Evolutionary conservation across 2,113 vertebrate species (phyloP), one percentile per base, ranked within the genome.

Genomic region (Eubucco bourcierii): DNA sequence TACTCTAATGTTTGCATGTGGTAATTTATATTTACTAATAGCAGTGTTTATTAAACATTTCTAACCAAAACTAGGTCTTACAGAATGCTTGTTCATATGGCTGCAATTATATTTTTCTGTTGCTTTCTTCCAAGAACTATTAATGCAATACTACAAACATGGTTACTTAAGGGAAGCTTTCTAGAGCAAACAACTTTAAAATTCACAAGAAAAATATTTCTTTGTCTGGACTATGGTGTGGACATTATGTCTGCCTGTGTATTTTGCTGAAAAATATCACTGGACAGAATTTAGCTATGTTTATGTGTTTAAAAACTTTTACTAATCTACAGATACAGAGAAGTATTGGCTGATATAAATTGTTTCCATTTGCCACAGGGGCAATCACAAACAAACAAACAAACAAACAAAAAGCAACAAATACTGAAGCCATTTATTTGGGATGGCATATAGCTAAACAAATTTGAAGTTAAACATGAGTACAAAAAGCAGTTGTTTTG

Each of bases 361-460:
- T 31, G 2, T 37, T 39, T 46, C 29, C 8, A 8, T 21, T 85
- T 12, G 14, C 23, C 3, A n/a, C 1, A 2, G 11, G 1, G 6
- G 5, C 2, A 84, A 80, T 8, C 24, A 15, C 14, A 56, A 29
- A 44, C 44, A 44, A 44, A 20, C 9, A 50, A 50, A 50, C 47
- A 17, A 41, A 41, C 41, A 15, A 15, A 15, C 41, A 44, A 29
- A 17, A 13, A 29, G 8, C 8, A 28, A 1, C 5, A 56, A 28
- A 4, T n/a, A 34, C 5, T 34, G 12, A 78, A 39, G 1, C 2
- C 2, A 11, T 47, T 60, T 68, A 17, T 37, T 4, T 1, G 0
- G 2, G 15, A 20, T 63, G 55, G 9, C 20, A 65, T 2, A 65
- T 75, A 84, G 23, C 3, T n/a, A 80, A 77, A 24, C 9, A 78